phyloP scores from a whole-genome alignment of 2,113 vertebrate species.

The Brevimyrus niger region DNA sequence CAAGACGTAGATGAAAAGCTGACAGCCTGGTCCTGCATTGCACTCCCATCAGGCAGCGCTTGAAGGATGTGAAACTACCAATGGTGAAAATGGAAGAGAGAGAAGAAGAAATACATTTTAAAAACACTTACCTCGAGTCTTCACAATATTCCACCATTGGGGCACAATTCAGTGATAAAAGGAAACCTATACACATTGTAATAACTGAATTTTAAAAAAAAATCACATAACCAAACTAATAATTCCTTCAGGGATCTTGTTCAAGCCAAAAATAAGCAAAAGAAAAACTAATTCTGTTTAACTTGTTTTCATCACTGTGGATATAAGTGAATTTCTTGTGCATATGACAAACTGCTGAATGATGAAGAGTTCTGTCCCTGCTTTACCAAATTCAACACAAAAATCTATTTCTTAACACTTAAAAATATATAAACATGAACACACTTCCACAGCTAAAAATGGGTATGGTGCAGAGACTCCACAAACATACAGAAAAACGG shows the following conservation, averaged over 20 bases:
- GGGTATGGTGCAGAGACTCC: not conserved
- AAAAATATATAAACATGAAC: not conserved
- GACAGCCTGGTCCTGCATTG: conserved; percentile 10
- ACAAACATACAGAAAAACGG: not conserved
- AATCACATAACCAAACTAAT: not conserved
- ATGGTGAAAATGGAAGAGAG: conserved; percentile 9
- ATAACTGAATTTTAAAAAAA: not conserved
- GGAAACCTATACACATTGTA: not conserved
- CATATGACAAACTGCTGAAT: not conserved
- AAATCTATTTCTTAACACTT: not conserved
- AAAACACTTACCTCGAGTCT: conserved; percentile 46
- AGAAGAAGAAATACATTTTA: conserved; percentile 10
- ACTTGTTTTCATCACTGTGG: not conserved
- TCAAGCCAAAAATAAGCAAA: not conserved
- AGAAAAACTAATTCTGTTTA: not conserved
- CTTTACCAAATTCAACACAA: not conserved
- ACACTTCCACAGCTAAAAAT: not conserved
- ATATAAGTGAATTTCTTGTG: not conserved
- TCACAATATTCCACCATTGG: not conserved
- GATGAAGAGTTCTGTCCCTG: not conserved
- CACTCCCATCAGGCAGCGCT: conserved; percentile 7
- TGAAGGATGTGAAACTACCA: conserved; percentile 7
- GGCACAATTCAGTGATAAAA: not conserved
- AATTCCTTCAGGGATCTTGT: not conserved
- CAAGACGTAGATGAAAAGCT: conserved; percentile 19